Evolutionary conservation across 2,797 vertebrate genomes (phyloP).

Genomic region (Perodicticus potto): DNA sequence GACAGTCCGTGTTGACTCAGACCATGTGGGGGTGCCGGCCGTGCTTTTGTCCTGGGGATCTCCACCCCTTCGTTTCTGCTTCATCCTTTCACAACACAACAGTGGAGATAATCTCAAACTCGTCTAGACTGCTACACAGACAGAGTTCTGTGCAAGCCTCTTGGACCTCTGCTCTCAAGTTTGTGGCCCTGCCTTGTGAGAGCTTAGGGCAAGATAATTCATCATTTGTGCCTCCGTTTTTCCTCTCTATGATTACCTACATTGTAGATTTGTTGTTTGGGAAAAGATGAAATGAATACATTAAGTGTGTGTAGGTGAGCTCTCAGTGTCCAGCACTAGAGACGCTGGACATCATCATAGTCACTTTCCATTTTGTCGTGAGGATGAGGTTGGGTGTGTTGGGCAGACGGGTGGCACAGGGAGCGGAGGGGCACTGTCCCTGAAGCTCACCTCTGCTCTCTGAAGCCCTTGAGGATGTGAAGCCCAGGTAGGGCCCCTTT

Average conservation of each 20-base stretch:
- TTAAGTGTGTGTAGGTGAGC: rapidly evolving
- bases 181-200: rapidly evolving
- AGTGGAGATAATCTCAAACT: rapidly evolving
- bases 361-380: background rate
- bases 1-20: no score
- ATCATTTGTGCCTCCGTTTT: no score
- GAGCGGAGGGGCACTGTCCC: rapidly evolving
- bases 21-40: background rate
- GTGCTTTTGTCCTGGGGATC: rapidly evolving
- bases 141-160: rapidly evolving
- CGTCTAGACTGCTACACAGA: rapidly evolving
- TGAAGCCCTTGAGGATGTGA: no score
- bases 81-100: rapidly evolving
- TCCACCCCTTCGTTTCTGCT: rapidly evolving
- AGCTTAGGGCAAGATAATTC: background rate
- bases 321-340: background rate
- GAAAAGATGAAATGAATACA: background rate
- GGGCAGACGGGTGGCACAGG: rapidly evolving
- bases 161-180: rapidly evolving
- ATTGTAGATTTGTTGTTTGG: background rate
- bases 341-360: background rate
- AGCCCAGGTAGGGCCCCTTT: no score
- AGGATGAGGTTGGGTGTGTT: rapidly evolving
- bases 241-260: rapidly evolving
- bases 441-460: rapidly evolving